These are phyloP conservation scores for Atta texana DNA, from an alignment of 1,140 invertebrate species.

Conservation along the genomic window DNA sequence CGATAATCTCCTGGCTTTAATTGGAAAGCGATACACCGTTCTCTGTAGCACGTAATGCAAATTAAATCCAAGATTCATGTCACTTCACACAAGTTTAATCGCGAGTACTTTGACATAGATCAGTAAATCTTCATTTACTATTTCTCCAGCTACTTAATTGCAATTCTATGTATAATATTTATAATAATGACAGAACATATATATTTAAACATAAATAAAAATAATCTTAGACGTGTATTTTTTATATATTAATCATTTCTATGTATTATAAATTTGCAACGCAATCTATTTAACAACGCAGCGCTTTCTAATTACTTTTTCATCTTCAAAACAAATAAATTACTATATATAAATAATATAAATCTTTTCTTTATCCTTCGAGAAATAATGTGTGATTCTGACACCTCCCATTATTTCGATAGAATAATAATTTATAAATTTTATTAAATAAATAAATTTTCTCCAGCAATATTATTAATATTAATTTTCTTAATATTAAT, in stretches of 20 bases:
- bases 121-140: background rate
- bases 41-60: slow-evolving; percentile 60
- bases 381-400: background rate
- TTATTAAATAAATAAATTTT: background rate
- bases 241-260: background rate
- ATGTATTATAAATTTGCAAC: background rate
- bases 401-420: background rate
- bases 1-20: slow-evolving; percentile 68
- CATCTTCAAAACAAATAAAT: slow-evolving; percentile 16
- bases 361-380: background rate
- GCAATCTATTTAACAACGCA: background rate
- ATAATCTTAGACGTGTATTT: background rate
- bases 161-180: background rate
- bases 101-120: background rate
- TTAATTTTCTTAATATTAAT: background rate
- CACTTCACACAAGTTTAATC: slow-evolving; percentile 16
- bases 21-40: slow-evolving; percentile 60
- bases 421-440: background rate
- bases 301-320: background rate
- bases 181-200: background rate
- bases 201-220: background rate
- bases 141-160: background rate
- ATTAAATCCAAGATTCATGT: slow-evolving; percentile 59
- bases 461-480: background rate
- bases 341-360: background rate